Evolutionary conservation across 2,888 invertebrate species (phyloP).

Genomic region (Xylota sylvarum): DNA sequence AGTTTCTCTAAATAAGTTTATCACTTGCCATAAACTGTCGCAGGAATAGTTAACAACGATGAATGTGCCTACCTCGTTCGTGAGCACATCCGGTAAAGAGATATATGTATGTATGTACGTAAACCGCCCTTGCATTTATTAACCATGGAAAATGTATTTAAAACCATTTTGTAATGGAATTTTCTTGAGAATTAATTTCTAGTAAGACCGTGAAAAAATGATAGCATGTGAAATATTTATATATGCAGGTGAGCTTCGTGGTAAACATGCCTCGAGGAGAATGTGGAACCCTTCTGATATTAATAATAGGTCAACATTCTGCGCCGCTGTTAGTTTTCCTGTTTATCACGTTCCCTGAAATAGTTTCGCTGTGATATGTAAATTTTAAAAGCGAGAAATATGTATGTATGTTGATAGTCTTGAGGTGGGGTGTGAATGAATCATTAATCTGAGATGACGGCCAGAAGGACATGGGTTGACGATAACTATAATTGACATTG

Average conservation of each 20-base stretch:
- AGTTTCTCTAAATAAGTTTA: not conserved
- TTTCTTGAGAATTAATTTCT: not conserved
- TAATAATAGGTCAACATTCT: constrained; percentile 8
- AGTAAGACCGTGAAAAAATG: not conserved
- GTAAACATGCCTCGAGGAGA: not conserved
- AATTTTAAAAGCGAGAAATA: not conserved
- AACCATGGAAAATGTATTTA: constrained; percentile 16
- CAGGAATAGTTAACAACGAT: not conserved
- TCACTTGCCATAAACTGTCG: not conserved
- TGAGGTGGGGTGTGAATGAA: not conserved
- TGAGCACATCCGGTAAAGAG: not conserved
- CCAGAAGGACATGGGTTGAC: constrained; percentile 11
- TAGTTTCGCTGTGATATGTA: constrained; percentile 19
- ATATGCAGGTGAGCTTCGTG: not conserved
- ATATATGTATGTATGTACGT: not conserved
- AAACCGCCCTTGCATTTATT: not conserved
- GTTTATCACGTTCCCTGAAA: not conserved
- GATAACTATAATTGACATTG: constrained; percentile 3
- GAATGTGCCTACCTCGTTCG: not conserved
- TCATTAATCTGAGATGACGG: constrained; percentile 6
- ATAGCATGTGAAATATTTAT: not conserved
- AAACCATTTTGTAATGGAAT: not conserved
- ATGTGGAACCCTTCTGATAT: constrained; percentile 1
- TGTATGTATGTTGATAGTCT: not conserved
- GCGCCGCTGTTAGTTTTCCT: not conserved